A percentile compares a stretch with the other conserved stretches of the same genome.
Conservation (phyloP, 2,888 invertebrate genomes). For the Nasonovia ribisnigri region DNA sequence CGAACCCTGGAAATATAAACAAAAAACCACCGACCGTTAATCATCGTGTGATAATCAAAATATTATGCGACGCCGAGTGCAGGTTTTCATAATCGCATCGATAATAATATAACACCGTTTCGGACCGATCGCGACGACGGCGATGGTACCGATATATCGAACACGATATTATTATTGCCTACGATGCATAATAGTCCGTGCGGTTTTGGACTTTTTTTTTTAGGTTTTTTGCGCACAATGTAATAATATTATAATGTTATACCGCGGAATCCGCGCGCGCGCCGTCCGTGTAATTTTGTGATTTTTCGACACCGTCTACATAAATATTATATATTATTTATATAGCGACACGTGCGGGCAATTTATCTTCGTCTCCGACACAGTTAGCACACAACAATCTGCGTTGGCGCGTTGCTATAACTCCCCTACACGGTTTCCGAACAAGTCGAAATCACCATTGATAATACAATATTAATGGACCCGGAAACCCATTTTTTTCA, state of each 20-base stretch:
- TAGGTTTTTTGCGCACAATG: not conserved
- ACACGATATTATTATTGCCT: not conserved
- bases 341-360: not conserved
- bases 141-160: not conserved
- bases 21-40: not conserved
- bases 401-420: not conserved
- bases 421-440: not conserved
- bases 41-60: not conserved
- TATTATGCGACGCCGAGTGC: not conserved
- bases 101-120: not conserved
- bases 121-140: not conserved
- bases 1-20: slow-evolving; percentile 11
- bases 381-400: not conserved
- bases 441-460: slow-evolving; percentile 4
- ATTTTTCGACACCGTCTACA: not conserved
- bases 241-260: not conserved
- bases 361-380: slow-evolving; percentile 28
- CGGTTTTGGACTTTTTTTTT: not conserved
- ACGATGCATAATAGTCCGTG: not conserved
- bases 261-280: not conserved
- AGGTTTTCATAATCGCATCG: not conserved
- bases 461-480: slow-evolving; percentile 15
- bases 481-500: not conserved
- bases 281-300: not conserved
- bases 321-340: not conserved